Conservation (phyloP, 1,140 invertebrate genomes). For the Ips typographus region DNA sequence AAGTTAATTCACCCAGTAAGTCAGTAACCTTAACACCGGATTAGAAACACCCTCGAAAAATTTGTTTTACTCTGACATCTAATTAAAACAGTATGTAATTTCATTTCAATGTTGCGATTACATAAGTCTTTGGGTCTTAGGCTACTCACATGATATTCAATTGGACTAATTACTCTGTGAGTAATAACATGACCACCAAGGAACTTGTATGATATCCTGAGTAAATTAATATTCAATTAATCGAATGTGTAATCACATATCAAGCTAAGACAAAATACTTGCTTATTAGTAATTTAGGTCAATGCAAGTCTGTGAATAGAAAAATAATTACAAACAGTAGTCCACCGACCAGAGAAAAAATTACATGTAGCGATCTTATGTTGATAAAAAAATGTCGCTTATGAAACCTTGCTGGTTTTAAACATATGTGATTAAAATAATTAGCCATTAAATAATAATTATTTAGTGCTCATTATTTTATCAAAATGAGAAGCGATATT, state of each 20-base stretch:
- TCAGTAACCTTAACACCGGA: no score
- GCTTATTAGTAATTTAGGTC: slow-evolving; percentile 12
- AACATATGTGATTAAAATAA: slow-evolving; percentile 16
- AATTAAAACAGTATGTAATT: background rate
- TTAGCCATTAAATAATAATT: background rate
- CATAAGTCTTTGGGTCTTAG: background rate
- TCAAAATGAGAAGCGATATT: no score
- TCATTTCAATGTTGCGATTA: background rate
- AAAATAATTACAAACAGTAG: slow-evolving; percentile 22
- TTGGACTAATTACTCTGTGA: no score
- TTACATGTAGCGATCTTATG: slow-evolving; percentile 3
- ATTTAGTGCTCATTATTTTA: no score
- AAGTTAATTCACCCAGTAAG: no score
- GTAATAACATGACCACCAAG: no score
- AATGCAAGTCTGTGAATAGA: slow-evolving; percentile 23
- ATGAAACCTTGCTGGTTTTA: slow-evolving; percentile 9
- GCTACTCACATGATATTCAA: no score
- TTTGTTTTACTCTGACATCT: background rate
- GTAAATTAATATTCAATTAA: background rate
- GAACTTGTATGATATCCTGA: no score
- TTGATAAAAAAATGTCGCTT: slow-evolving; percentile 15
- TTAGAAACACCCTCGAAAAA: no score
- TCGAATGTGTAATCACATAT: slow-evolving; percentile 1
- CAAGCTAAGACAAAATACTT: slow-evolving; percentile 8
- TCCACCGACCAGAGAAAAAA: slow-evolving; percentile 19